Conservation (phyloP, 2,113 vertebrate genomes). For the Fregetta grallaria region DNA sequence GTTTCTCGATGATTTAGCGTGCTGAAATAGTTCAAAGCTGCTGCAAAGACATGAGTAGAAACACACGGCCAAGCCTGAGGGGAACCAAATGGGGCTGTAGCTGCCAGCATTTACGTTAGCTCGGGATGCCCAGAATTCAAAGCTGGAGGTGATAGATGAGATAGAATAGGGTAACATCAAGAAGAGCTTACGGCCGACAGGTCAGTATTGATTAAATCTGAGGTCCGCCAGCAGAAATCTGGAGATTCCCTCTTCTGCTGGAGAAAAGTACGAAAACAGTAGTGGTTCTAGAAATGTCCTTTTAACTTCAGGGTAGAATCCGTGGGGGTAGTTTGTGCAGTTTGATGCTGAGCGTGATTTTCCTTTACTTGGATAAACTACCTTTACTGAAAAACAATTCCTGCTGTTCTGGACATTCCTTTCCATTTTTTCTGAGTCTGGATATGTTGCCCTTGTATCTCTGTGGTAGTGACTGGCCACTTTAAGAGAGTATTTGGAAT, state of each 20-base stretch:
- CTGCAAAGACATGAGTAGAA: slow-evolving; percentile 2
- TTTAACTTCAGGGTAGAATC: neutral
- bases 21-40: slow-evolving; percentile 38
- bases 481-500: neutral
- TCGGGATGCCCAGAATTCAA: neutral
- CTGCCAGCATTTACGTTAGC: neutral
- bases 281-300: neutral
- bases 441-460: neutral
- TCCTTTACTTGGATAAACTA: neutral
- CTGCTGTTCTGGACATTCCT: neutral
- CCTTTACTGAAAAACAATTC: neutral
- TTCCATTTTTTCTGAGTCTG: neutral
- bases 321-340: rapidly evolving
- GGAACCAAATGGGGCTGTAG: neutral
- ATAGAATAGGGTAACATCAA: neutral
- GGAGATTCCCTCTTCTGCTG: neutral
- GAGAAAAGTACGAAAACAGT: neutral
- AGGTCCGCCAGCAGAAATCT: neutral
- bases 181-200: neutral
- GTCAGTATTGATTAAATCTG: neutral
- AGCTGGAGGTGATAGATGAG: neutral
- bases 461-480: neutral
- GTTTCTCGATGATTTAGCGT: slow-evolving; percentile 25
- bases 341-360: neutral
- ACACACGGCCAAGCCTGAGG: slow-evolving; percentile 1